Base-by-base conservation (phyloP, 1,140 invertebrate genomes). In the Orius insidiosus region DNA sequence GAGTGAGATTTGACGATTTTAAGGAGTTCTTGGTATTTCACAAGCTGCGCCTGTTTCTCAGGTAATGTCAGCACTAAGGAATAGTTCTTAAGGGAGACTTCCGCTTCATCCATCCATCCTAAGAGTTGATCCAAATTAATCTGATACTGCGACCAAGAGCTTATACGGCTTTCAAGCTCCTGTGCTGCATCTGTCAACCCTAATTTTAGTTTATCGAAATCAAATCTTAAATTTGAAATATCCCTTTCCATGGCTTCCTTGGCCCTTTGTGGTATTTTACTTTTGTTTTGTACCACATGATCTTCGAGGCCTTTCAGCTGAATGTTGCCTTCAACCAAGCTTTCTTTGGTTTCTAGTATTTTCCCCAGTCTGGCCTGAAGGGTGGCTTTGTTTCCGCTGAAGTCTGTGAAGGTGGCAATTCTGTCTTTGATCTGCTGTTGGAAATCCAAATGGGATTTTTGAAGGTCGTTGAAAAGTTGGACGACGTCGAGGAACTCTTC, bases 61-160 rank as follows among this genome's bases (percentile, higher is more conserved):
- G 92, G 82, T 1, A 90, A 64, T 2, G 85, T 84, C 36, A 83
- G 78, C 58, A 80, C 85, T 1, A 80, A 70, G 11, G 72, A 70
- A 58, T 88, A 94, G 55, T 86, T 88, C 61, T 93, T 93, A 13
- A 95, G 66, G 14, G 75, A 73, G 47, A 75, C 73, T 66, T 96
- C 92, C 18, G 85, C 80, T 51, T 92, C 87, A 47, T 72, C 75
- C 38, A 95, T 63, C 85, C 88, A 93, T 13, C 69, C 64, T 35
- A 87, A 70, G 19, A 95, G 64, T 34, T 76, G 70, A 52, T 92
- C 86, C 54, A 90, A 74, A 2, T 82, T 80, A 46, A 75, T 74
- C 58, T 95, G 89, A 58, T 92, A 95, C 48, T 88, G 82, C 37
- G 70, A 76, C 90, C 90, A 95, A 63, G 92, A 85, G 54, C 81